These are phyloP conservation scores for Drosophila guanche DNA, from an alignment of 1,140 invertebrate genomes.

Conservation along the genomic window DNA sequence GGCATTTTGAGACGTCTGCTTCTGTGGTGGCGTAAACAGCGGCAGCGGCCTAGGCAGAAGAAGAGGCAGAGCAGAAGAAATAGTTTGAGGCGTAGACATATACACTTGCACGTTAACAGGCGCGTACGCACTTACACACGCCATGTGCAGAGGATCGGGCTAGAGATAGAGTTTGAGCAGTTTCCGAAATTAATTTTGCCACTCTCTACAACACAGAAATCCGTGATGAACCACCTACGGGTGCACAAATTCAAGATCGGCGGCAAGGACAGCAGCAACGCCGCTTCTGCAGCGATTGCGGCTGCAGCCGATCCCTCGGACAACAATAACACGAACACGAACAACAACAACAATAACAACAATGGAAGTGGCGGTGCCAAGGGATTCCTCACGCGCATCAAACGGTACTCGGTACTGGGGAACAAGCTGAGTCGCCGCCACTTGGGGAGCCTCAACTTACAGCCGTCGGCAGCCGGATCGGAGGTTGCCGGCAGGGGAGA, in stretches of 20 bases:
- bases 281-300: conserved; percentile 25
- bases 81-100: no score
- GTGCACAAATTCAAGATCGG: conserved; percentile 76
- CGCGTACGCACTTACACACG: no score
- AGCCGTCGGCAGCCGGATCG: neutral
- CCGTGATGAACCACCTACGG: conserved; percentile 78
- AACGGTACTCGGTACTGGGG: conserved; percentile 78
- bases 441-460: conserved; percentile 56
- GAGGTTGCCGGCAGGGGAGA: neutral
- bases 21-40: no score
- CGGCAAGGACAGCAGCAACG: conserved; percentile 50
- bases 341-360: conserved; percentile 23
- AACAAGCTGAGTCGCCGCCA: conserved; percentile 69
- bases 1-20: no score
- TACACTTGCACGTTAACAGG: no score
- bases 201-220: conserved; percentile 6
- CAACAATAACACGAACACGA: conserved; percentile 22
- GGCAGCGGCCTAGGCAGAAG: no score
- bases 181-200: neutral
- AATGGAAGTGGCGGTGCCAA: conserved; percentile 30
- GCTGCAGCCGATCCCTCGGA: conserved; percentile 26
- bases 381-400: conserved; percentile 74
- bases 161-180: conserved; percentile 1
- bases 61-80: no score
- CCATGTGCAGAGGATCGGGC: no score